A percentile compares a stretch with the other conserved stretches of the same genome.
Conservation (phyloP, 2,113 vertebrate species). For the Chloebia gouldiae region DNA sequence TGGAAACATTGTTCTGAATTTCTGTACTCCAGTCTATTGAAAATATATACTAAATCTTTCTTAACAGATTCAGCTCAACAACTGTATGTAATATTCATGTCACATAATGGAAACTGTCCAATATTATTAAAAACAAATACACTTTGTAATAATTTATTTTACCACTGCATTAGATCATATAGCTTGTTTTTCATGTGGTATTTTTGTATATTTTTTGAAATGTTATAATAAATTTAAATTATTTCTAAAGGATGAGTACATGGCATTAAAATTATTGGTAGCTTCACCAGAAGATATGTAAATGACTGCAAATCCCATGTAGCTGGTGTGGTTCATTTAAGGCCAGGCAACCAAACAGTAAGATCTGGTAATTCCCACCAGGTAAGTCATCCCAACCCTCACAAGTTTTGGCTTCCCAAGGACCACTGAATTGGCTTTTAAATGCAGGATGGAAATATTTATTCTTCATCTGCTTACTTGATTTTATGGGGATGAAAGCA, state of each 20-base stretch:
- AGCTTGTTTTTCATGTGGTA: neutral
- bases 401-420: neutral
- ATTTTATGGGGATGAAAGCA: neutral
- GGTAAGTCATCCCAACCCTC: neutral
- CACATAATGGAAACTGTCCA: neutral
- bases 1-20: neutral
- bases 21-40: neutral
- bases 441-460: neutral
- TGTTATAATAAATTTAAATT: neutral
- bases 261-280: neutral
- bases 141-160: constrained; percentile 9
- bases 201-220: neutral
- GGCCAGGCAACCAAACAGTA: neutral
- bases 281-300: neutral
- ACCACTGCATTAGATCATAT: neutral
- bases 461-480: neutral
- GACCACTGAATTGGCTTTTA: neutral
- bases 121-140: constrained; percentile 31
- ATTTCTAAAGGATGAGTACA: neutral
- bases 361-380: neutral
- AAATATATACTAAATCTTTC: neutral
- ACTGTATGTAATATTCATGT: neutral
- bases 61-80: neutral
- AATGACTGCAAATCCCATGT: neutral
- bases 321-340: neutral